phyloP scores from a whole-genome alignment of 2,888 invertebrate genomes.

The Lasioglossum zephyrum region DNA sequence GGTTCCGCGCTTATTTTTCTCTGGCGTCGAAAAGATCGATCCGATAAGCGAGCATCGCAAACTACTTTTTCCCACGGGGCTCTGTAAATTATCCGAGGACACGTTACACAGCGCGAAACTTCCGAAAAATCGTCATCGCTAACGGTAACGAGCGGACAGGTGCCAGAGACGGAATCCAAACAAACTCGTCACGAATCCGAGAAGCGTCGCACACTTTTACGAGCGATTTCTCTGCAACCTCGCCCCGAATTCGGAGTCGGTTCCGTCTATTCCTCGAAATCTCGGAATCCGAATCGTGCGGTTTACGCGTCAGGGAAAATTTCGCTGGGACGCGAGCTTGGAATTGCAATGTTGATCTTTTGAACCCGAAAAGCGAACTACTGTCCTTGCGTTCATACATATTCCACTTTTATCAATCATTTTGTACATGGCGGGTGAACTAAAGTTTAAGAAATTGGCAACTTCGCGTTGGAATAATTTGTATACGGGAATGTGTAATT shows the following conservation, averaged over 20 bases:
- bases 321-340: neutral
- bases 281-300: neutral
- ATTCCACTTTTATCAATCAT: neutral
- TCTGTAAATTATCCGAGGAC: neutral
- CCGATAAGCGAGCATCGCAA: constrained; percentile 13
- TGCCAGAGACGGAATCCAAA: constrained; percentile 19
- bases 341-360: constrained; percentile 5
- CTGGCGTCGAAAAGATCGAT: constrained; percentile 23
- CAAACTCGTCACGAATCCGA: constrained; percentile 25
- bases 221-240: constrained; percentile 58
- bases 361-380: neutral
- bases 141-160: constrained; percentile 21
- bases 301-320: constrained; percentile 3
- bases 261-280: constrained; percentile 42
- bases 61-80: neutral
- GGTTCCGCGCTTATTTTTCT: constrained; percentile 40
- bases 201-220: constrained; percentile 31
- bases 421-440: neutral
- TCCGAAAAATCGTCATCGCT: constrained; percentile 11
- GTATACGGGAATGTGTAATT: too few species aligned
- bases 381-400: neutral
- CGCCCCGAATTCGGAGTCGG: constrained; percentile 46
- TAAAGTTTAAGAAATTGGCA: neutral
- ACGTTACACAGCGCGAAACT: neutral
- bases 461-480: too few species aligned